Evolutionary conservation across 2,113 vertebrate genomes (phyloP).

Genomic region (Pavo muticus): DNA sequence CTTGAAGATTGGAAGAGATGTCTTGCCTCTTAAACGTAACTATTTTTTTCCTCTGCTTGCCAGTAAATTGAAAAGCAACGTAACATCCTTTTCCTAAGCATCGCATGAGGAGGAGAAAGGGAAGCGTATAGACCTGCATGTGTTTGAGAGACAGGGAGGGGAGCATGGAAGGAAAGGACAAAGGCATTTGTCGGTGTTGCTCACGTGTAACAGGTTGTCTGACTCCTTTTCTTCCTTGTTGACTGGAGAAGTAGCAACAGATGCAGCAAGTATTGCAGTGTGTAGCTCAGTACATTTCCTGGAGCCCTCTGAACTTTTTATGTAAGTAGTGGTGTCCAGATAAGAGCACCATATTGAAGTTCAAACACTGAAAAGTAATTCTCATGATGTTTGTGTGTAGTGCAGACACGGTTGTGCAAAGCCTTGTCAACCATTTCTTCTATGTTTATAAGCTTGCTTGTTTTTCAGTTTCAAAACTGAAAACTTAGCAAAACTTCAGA

Average conservation of each 20-base stretch:
- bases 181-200: not conserved
- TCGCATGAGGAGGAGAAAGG: not conserved
- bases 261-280: not conserved
- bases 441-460: not conserved
- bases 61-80: not conserved
- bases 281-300: not conserved
- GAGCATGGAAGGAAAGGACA: not conserved
- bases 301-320: not conserved
- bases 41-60: not conserved
- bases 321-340: not conserved
- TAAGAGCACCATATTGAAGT: not conserved
- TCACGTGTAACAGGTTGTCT: fast-evolving
- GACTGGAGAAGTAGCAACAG: not conserved
- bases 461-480: not conserved
- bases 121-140: not conserved
- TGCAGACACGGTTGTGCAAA: not conserved
- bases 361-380: not conserved
- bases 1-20: not conserved
- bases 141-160: not conserved
- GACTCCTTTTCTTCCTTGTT: not conserved
- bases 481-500: not conserved
- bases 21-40: not conserved
- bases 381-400: not conserved
- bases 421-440: not conserved
- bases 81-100: not conserved